Evolutionary conservation across 2,797 vertebrate genomes (phyloP).

Genomic region (Pelochelys cantorii): DNA sequence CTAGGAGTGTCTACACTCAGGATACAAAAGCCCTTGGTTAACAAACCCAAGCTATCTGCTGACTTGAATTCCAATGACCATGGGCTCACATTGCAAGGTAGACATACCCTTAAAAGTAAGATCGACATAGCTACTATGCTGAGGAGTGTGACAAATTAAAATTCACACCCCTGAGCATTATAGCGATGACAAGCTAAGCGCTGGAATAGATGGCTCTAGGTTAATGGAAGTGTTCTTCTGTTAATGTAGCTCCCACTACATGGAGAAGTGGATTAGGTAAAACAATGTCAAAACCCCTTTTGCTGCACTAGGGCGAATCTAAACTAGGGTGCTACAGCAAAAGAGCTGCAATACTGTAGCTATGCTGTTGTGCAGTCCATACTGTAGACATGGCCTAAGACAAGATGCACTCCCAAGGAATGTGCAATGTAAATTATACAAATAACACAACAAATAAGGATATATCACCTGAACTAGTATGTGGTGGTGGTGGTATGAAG

Average conservation of each 20-base stretch:
- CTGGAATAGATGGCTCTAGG: background rate
- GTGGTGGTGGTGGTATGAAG: too few species aligned
- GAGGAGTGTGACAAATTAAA: background rate
- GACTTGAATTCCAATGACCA: background rate
- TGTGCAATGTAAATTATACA: background rate
- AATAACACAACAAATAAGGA: background rate
- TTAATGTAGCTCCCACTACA: too few species aligned
- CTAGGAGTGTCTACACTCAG: background rate
- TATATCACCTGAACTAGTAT: background rate
- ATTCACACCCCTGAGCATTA: background rate
- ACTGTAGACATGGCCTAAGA: background rate
- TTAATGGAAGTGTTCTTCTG: background rate
- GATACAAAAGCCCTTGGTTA: background rate
- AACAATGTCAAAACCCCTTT: background rate
- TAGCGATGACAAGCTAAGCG: background rate
- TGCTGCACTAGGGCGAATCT: background rate
- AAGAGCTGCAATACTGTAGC: background rate
- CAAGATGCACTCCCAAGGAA: background rate
- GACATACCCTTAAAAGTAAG: background rate
- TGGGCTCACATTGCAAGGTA: background rate
- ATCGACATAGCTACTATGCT: background rate
- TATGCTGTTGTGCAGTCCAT: background rate
- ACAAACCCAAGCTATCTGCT: background rate
- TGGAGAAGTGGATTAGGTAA: background rate
- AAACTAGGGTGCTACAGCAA: background rate